A percentile compares a stretch with the other conserved stretches of the same genome.
Conservation (phyloP, 2,113 vertebrate genomes). For the Pimephales promelas region DNA sequence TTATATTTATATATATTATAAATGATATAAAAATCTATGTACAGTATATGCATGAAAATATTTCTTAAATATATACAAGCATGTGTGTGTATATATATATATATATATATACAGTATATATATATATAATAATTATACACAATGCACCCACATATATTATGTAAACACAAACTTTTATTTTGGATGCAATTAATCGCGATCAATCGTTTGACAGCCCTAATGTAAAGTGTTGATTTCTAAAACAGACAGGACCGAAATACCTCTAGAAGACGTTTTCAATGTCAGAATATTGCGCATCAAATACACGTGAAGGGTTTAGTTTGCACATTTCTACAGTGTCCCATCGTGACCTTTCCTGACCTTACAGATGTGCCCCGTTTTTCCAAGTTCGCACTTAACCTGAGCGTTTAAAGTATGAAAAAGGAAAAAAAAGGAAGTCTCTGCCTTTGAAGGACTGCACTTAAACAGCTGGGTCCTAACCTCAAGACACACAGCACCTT, state of each 20-base stretch:
- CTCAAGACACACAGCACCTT: conserved; percentile 24
- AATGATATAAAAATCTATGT: no score
- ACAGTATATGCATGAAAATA: no score
- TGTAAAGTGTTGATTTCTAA: no score
- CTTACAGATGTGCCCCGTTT: conserved; percentile 49
- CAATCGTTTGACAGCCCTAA: no score
- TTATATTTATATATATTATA: no score
- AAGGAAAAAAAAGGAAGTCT: conserved; percentile 33
- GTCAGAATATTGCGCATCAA: background rate
- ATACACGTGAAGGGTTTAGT: background rate
- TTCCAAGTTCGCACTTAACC: conserved; percentile 51
- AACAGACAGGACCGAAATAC: background rate
- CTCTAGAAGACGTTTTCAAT: background rate
- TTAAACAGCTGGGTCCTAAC: conserved; percentile 54
- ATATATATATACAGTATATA: no score
- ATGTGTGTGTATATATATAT: no score
- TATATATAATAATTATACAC: no score
- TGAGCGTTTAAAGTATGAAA: conserved; percentile 45
- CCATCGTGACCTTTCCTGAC: conserved; percentile 46
- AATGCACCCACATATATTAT: no score
- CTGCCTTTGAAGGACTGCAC: conserved; percentile 49
- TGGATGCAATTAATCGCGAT: no score
- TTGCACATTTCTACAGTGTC: conserved; percentile 25
- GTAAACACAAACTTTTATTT: no score
- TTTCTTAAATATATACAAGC: no score